phyloP scores from a whole-genome alignment of 2,888 invertebrate genomes.

The Rotaria sp. region DNA sequence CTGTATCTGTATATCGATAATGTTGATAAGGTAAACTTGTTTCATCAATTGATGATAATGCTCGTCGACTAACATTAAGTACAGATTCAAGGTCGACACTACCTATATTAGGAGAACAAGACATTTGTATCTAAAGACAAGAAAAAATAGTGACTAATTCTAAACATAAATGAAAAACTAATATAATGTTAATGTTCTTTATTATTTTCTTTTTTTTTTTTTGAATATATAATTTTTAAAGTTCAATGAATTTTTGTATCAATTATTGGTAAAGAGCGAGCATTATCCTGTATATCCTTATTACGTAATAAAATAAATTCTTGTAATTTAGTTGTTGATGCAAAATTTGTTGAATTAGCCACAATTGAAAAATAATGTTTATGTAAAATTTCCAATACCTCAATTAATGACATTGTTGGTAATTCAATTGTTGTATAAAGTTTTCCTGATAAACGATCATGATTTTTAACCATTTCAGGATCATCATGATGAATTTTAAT shows the following conservation, averaged over 20 bases:
- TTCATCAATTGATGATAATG: not conserved
- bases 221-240: not conserved
- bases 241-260: not conserved
- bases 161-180: not conserved
- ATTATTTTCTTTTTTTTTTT: not conserved
- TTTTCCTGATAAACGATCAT: conserved; percentile 13
- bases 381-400: conserved; percentile 19
- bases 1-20: not conserved
- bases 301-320: conserved; percentile 28
- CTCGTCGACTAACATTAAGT: not conserved
- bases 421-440: not conserved
- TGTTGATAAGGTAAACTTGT: not conserved
- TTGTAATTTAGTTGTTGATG: not conserved
- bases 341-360: conserved; percentile 22
- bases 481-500: conserved; percentile 22
- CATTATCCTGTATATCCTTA: not conserved
- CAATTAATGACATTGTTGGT: conserved; percentile 29
- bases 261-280: not conserved
- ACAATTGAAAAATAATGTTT: conserved; percentile 24
- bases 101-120: not conserved
- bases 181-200: not conserved
- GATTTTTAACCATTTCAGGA: not conserved
- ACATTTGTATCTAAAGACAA: not conserved
- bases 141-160: not conserved
- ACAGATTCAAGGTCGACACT: not conserved